Conservation (phyloP, 2,888 invertebrate genomes). For the Sarcophaga variegata region DNA sequence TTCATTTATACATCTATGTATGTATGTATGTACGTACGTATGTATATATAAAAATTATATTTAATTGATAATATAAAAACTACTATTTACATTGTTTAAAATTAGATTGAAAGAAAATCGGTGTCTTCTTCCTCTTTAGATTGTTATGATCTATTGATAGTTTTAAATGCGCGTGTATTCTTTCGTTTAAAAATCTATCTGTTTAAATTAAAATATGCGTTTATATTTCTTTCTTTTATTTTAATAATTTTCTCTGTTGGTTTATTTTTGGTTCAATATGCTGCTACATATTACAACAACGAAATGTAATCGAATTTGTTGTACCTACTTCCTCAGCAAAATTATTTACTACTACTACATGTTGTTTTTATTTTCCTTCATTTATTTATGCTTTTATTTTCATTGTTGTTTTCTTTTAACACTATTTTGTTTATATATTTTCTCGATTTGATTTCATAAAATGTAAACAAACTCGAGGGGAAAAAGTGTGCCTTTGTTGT, state of each 20-base stretch:
- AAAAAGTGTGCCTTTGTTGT: too few relatives aligned
- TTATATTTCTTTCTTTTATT: neutral
- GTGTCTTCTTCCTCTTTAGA: slow-evolving; percentile 15
- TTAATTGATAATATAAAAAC: neutral
- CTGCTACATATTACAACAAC: neutral
- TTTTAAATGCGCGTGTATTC: neutral
- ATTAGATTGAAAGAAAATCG: neutral
- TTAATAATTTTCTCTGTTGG: neutral
- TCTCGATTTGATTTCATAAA: slow-evolving; percentile 8
- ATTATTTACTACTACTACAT: slow-evolving; percentile 5
- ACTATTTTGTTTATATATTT: slow-evolving; percentile 20
- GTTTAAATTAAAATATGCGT: neutral
- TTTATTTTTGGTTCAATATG: neutral
- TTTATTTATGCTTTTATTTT: neutral
- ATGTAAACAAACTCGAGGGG: slow-evolving; percentile 12
- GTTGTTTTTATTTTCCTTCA: neutral
- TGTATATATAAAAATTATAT: too few relatives aligned
- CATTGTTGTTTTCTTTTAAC: neutral
- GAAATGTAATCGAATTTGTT: slow-evolving; percentile 13
- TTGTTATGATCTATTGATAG: neutral
- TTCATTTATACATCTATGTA: neutral
- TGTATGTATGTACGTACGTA: neutral
- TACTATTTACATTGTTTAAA: neutral
- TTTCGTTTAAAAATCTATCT: slow-evolving; percentile 2
- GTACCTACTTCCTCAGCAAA: slow-evolving; percentile 16